Percentiles rank a stretch among this genome's conserved stretches.
Evolutionary conservation across 2,888 invertebrate genomes (phyloP).

Genomic region (Drosophila demipolita): DNA sequence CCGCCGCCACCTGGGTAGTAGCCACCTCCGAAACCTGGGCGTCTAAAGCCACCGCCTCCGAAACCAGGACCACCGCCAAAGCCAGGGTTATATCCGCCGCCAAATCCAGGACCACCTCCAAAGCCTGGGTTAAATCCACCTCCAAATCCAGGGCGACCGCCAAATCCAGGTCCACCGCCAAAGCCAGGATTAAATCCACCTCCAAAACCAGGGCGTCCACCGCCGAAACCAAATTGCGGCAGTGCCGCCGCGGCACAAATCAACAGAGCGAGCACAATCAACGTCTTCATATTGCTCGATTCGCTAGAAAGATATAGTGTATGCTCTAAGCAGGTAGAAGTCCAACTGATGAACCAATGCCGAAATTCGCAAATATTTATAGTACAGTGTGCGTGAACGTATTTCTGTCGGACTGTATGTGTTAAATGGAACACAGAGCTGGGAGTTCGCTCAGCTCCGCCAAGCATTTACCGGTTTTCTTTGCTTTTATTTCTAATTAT

Average conservation of each 20-base stretch:
- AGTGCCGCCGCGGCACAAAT: constrained; percentile 70
- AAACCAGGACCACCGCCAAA: constrained; percentile 14
- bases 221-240: constrained; percentile 46
- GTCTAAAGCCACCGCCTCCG: constrained; percentile 16
- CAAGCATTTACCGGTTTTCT: constrained; percentile 64
- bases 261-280: constrained; percentile 73
- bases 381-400: constrained; percentile 32
- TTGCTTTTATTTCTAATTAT: constrained; percentile 65
- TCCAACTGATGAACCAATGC: constrained; percentile 60
- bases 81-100: constrained; percentile 9
- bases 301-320: constrained; percentile 22
- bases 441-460: constrained; percentile 28
- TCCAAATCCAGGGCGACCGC: constrained; percentile 11
- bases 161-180: constrained; percentile 6
- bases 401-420: background rate
- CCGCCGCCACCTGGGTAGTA: constrained; percentile 18
- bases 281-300: constrained; percentile 67
- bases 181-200: constrained; percentile 2
- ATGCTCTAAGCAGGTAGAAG: constrained; percentile 33
- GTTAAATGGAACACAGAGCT: constrained; percentile 38
- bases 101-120: constrained; percentile 17
- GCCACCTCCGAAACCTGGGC: constrained; percentile 17
- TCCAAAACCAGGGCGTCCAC: constrained; percentile 4
- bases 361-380: constrained; percentile 65
- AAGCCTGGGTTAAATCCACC: constrained; percentile 16